These are phyloP conservation scores for Oryctolagus cuniculus DNA, from an alignment of 2,113 vertebrate genomes.

Conservation along the genomic window mOryCun1.1 NC_091433.1:53996501-53997000, in stretches of 20 bases:
- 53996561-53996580: not conserved
- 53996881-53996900: not conserved
- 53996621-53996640: not conserved
- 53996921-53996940: not conserved
- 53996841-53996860: not conserved
- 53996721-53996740: not conserved
- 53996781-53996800: not conserved
- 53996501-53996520: too few relatives aligned
- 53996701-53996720: not conserved
- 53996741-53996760: not conserved
- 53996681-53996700: not conserved
- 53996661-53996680: not conserved
- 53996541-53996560: too few relatives aligned
- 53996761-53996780: not conserved
- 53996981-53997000: too few relatives aligned
- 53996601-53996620: not conserved
- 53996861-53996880: conserved; percentile 1
- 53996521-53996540: too few relatives aligned
- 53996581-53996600: not conserved
- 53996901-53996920: not conserved
- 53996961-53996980: too few relatives aligned
- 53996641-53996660: not conserved
- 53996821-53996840: not conserved
- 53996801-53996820: not conserved
- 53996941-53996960: not conserved